These are phyloP conservation scores for Epizoanthus rinbou DNA, from an alignment of 92 coral and sea anemone genomes.

Conservation along the genomic window DNA sequence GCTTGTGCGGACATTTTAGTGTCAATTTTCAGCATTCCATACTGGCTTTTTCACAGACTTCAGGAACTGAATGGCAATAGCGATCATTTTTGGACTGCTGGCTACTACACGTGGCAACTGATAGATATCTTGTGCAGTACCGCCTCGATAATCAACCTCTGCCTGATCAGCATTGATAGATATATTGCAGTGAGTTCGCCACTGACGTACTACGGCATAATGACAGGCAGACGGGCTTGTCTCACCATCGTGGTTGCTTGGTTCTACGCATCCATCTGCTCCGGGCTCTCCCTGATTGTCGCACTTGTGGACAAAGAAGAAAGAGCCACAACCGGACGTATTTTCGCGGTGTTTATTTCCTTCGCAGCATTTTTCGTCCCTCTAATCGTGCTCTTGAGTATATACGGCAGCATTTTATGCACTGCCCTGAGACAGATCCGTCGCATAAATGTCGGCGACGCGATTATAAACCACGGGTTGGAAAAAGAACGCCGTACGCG, in stretches of 20 bases:
- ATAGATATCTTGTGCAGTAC: slow-evolving; percentile 79
- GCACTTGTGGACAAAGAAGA: slow-evolving; percentile 44
- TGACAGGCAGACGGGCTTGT: slow-evolving; percentile 71
- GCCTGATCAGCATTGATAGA: slow-evolving; percentile 77
- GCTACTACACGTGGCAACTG: slow-evolving; percentile 76
- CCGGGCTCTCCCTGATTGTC: slow-evolving; percentile 64
- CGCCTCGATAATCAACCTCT: slow-evolving; percentile 79
- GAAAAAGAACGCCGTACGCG: slow-evolving; percentile 57
- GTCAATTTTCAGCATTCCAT: slow-evolving; percentile 68
- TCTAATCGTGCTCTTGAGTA: slow-evolving; percentile 52
- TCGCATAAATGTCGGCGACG: slow-evolving; percentile 44
- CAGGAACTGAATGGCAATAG: slow-evolving; percentile 21
- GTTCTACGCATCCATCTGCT: slow-evolving; percentile 70
- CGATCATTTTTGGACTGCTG: slow-evolving; percentile 32
- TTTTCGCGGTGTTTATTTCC: slow-evolving; percentile 70
- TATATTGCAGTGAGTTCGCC: slow-evolving; percentile 80
- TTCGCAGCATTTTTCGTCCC: slow-evolving; percentile 73
- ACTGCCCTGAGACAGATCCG: slow-evolving; percentile 66
- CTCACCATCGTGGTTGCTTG: slow-evolving; percentile 68
- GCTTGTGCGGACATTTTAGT: slow-evolving; percentile 81
- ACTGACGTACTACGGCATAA: slow-evolving; percentile 60
- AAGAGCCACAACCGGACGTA: slow-evolving; percentile 60
- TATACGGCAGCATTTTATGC: slow-evolving; percentile 66
- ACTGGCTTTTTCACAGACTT: slow-evolving; percentile 59
- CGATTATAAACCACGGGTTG: slow-evolving; percentile 56